phyloP scores from a whole-genome alignment of 2,797 vertebrate genomes.

The Gallirallus australis region DNA sequence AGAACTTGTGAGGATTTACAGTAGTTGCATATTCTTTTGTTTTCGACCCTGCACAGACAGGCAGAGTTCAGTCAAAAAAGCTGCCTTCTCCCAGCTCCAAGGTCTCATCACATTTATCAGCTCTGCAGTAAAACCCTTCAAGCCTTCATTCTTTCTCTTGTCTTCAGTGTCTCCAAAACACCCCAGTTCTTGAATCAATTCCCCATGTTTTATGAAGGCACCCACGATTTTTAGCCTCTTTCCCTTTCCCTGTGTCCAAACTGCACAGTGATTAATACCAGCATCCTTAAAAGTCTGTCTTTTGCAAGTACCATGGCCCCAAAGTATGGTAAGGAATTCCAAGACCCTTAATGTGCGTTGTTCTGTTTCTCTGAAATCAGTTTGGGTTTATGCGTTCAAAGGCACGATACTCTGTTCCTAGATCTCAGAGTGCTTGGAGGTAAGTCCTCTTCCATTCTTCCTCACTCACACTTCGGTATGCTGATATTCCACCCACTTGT shows the following conservation, averaged over 20 bases:
- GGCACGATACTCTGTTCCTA: background rate
- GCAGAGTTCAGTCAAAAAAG: background rate
- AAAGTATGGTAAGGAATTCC: background rate
- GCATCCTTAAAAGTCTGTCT: background rate
- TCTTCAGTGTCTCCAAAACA: background rate
- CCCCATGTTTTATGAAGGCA: background rate
- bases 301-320: background rate
- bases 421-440: background rate
- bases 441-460: background rate
- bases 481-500: background rate
- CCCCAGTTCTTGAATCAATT: background rate
- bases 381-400: background rate
- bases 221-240: background rate
- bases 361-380: background rate
- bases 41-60: background rate
- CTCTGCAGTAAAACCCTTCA: background rate
- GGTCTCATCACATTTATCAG: background rate
- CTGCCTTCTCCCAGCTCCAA: background rate
- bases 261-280: background rate
- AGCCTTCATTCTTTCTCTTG: background rate
- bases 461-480: background rate
- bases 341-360: background rate
- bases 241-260: background rate
- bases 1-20: background rate
- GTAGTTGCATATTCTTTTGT: background rate